phyloP scores from a whole-genome alignment of 2,797 vertebrate species.

The Cichlasoma orientale region DNA sequence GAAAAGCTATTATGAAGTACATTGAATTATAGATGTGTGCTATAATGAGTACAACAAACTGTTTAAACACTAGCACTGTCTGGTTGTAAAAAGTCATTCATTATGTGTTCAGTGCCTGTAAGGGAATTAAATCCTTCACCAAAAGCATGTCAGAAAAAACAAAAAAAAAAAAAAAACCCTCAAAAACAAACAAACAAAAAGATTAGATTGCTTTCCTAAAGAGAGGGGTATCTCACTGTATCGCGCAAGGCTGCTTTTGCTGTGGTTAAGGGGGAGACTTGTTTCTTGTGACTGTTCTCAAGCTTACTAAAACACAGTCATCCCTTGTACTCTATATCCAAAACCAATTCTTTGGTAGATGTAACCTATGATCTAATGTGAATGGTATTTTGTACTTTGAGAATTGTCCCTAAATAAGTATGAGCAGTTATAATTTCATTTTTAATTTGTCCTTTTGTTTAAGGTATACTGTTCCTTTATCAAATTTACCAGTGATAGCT shows the following conservation, averaged over 20 bases:
- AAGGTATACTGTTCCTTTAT: too few relatives aligned
- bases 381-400: too few relatives aligned
- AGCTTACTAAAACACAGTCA: background rate
- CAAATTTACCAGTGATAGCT: too few relatives aligned
- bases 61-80: constrained; percentile 28
- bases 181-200: background rate
- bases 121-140: constrained; percentile 29
- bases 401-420: too few relatives aligned
- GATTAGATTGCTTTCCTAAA: constrained; percentile 21
- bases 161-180: too few relatives aligned
- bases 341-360: background rate
- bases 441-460: too few relatives aligned
- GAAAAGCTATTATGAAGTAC: constrained; percentile 46
- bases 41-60: constrained; percentile 45
- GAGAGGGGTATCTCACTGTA: background rate
- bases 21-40: constrained; percentile 49
- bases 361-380: too few relatives aligned
- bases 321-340: background rate
- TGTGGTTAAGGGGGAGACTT: background rate
- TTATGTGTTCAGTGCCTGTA: constrained; percentile 28
- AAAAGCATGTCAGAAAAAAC: constrained; percentile 9
- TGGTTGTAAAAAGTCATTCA: constrained; percentile 22
- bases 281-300: constrained; percentile 16
- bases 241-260: background rate
- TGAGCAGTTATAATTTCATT: too few relatives aligned